phyloP scores from a whole-genome alignment of 2,888 invertebrate species.

The Hyalella azteca region DNA sequence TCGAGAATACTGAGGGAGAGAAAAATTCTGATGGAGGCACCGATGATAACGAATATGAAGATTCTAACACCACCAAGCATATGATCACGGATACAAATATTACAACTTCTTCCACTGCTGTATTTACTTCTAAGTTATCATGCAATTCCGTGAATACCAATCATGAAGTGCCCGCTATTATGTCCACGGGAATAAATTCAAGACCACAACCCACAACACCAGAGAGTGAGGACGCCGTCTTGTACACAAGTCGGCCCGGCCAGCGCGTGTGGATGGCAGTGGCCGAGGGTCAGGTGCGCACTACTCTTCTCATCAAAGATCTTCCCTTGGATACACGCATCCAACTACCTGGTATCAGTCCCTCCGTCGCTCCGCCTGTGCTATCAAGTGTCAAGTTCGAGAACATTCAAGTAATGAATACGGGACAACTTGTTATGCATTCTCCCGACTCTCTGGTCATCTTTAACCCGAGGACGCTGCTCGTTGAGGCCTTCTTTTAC shows the following conservation, averaged over 20 bases:
- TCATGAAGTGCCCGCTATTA: neutral
- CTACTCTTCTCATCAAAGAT: conserved; percentile 83
- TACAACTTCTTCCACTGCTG: neutral
- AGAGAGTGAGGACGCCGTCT: conserved; percentile 63
- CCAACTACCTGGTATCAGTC: neutral
- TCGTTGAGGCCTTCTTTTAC: conserved; percentile 11
- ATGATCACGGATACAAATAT: neutral
- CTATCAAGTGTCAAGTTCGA: conserved; percentile 12
- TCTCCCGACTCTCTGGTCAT: conserved; percentile 17
- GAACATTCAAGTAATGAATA: neutral
- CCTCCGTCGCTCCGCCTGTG: neutral
- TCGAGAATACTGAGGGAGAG: neutral
- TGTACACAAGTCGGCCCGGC: conserved; percentile 83
- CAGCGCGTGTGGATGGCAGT: conserved; percentile 84
- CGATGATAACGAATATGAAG: neutral
- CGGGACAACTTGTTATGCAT: neutral
- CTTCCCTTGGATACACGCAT: conserved; percentile 27
- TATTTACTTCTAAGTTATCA: neutral
- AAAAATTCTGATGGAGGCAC: neutral
- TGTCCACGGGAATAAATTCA: neutral
- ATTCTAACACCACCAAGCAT: neutral
- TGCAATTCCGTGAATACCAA: neutral
- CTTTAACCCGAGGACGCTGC: conserved; percentile 3
- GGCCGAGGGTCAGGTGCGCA: conserved; percentile 76
- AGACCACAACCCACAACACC: neutral